Base-by-base conservation (phyloP, 2,113 vertebrate species). In the Percopsis transmontana region DNA sequence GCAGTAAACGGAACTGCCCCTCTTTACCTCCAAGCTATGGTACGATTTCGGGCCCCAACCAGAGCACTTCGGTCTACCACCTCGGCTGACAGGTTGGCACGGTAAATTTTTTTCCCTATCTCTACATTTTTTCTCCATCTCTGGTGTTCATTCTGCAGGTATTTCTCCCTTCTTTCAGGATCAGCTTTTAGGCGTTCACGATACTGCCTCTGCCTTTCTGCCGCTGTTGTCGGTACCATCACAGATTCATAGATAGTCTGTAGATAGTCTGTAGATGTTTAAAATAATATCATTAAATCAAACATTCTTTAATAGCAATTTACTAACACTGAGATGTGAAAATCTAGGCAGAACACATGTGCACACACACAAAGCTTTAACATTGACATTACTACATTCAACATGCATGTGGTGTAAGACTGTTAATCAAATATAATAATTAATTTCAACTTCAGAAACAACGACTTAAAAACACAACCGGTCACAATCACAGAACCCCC, bases 211-310 rank as follows among this genome's bases (percentile, higher is more conserved):
- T 16, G 47, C n/a, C 47, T 18, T 50, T 50, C n/a, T 50, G 47
- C 47, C 1, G 16, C 47, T 50, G 47, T 1, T 45, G 15, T 45
- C 42, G 1, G 47, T 50, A 15, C 45, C 48, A 51, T 51, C 48
- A 19, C n/a, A n/a, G 48, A 51, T 5, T 51, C 48, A 48, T 48
- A 51, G 48, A 51, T 51, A 2, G 48, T 18, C 48, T 51, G 48
- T 51, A 51, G 48, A 51, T 51, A 2, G 48, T 18, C 48, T 51
- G 48, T 51, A 51, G 48, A 51, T 19, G 48, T 33, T 51, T 51
- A 19, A 51, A 7, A 18, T 51, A 1, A 19, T 51, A 19, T 51
- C n/a, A 51, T 10, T 51, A n/a, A 51, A 51, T 51, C 48, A 51
- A 51, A n/a, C 9, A 41, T 45, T 45, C 11, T 14, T 45, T 45